These are phyloP conservation scores for Clunio marinus DNA, from an alignment of 2,888 invertebrate species.

Conservation along the genomic window DNA sequence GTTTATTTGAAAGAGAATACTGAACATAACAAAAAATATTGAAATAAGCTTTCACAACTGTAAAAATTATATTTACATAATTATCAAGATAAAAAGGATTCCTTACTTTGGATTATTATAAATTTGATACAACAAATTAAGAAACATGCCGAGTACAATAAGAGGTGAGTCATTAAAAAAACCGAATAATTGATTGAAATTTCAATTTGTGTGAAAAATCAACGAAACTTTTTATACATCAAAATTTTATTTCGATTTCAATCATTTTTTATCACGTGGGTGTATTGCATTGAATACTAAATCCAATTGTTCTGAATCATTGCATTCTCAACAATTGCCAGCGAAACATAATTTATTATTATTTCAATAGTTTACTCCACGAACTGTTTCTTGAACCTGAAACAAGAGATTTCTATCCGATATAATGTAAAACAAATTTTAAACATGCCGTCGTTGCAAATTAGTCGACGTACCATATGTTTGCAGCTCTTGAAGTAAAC, in stretches of 20 bases:
- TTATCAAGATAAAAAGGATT: no score
- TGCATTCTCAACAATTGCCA: neutral
- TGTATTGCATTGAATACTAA: neutral
- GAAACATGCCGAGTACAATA: constrained; percentile 44
- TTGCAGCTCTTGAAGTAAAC: neutral
- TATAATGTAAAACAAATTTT: constrained; percentile 10
- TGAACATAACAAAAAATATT: no score
- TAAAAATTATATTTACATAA: no score
- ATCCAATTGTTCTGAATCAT: constrained; percentile 19
- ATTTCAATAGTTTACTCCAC: neutral
- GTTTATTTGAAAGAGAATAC: no score
- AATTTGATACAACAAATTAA: constrained; percentile 5
- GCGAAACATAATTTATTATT: constrained; percentile 18
- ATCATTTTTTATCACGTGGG: neutral
- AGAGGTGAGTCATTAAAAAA: constrained; percentile 42
- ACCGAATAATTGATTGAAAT: neutral
- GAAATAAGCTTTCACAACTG: no score
- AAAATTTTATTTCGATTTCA: neutral
- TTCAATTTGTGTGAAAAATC: no score
- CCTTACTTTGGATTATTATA: constrained; percentile 8
- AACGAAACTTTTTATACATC: no score
- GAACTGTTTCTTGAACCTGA: neutral
- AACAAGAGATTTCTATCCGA: neutral
- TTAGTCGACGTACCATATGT: constrained; percentile 11
- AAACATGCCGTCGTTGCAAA: constrained; percentile 14